Evolutionary conservation across 2,113 vertebrate species (phyloP).

Genomic region (Australoheros scitulus): DNA sequence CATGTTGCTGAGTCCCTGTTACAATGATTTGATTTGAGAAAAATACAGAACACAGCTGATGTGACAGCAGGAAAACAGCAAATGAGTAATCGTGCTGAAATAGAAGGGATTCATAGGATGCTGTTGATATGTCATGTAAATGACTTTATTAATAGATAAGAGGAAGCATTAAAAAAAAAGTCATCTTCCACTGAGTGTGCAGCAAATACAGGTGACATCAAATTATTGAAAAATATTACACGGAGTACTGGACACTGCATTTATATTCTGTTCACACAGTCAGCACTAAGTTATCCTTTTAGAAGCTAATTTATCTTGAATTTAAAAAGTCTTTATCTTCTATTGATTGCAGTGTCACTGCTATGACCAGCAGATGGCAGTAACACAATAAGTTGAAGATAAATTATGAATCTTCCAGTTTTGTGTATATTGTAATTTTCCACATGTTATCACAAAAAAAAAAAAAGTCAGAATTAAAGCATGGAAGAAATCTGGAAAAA

Average conservation of each 20-base stretch:
- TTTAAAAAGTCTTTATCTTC: not conserved
- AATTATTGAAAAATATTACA: no score
- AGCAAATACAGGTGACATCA: no score
- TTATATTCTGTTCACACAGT: not conserved
- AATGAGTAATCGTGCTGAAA: no score
- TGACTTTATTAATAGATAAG: no score
- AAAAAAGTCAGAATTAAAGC: no score
- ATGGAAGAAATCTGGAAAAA: no score
- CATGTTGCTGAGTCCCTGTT: not conserved
- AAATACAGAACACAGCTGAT: not conserved
- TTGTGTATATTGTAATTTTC: not conserved
- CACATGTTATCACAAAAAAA: no score
- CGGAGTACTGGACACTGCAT: not conserved
- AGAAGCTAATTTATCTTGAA: not conserved
- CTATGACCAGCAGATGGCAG: constrained; percentile 43
- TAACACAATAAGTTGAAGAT: not conserved
- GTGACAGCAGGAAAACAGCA: accelerated
- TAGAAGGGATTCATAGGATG: no score
- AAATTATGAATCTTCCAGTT: not conserved
- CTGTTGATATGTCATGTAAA: no score
- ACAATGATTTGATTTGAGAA: accelerated
- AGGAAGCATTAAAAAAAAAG: no score
- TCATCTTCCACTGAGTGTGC: no score
- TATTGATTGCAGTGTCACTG: accelerated
- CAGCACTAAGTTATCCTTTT: not conserved